Evolutionary conservation across 2,113 vertebrate genomes (phyloP).

Genomic region (Clarias magur): DNA sequence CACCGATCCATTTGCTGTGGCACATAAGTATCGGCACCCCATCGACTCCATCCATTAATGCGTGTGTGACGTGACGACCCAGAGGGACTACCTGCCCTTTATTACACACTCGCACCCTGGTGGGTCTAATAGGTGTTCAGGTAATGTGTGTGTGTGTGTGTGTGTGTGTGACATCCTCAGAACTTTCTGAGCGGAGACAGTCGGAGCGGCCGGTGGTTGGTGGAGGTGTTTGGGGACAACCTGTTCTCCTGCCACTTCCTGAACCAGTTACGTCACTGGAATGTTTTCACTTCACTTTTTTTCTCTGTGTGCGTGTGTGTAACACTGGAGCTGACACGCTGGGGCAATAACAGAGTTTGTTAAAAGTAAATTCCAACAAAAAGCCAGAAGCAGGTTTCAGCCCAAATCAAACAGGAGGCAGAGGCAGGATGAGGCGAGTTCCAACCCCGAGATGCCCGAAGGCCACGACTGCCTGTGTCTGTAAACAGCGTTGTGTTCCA

Average conservation of each 20-base stretch:
- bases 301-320: background rate
- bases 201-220: background rate
- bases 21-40: background rate
- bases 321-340: background rate
- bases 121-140: no score
- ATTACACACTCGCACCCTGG: background rate
- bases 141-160: background rate
- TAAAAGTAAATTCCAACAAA: background rate
- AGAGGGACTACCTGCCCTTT: background rate
- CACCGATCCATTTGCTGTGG: background rate
- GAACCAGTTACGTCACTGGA: background rate
- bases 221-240: background rate
- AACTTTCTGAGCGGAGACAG: background rate
- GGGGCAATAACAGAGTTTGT: background rate
- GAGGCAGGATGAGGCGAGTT: background rate
- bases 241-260: slow-evolving; percentile 1
- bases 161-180: background rate
- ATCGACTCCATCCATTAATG: background rate
- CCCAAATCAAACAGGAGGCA: background rate
- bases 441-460: background rate
- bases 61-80: background rate
- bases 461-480: no score
- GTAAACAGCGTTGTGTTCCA: background rate
- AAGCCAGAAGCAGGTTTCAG: background rate
- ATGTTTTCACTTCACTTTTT: slow-evolving; percentile 18